Evolutionary conservation across 2,888 invertebrate genomes (phyloP), one percentile per base, ranked within the genome.

Genomic region (Polymixis flavicincta): DNA sequence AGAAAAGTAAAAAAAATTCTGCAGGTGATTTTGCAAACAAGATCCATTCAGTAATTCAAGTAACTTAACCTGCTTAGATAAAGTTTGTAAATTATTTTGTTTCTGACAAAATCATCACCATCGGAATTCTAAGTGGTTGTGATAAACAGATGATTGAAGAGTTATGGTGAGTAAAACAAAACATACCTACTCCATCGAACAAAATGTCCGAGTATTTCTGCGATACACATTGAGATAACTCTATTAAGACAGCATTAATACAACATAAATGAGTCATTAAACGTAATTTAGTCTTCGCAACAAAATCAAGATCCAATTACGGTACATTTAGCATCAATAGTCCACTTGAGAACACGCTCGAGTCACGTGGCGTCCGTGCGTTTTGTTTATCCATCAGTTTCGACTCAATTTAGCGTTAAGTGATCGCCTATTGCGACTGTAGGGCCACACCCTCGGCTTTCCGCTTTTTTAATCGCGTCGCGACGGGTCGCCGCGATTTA

Each of bases 251-350:
- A 54, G 66, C 64, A 74, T 71, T 45, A 72, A 74, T 68, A 76
- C 67, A 64, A 67, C 81, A 79, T 76, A 81, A 84, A 89, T 89
- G 89, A 89, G 77, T 90, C 88, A 90, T 90, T 90, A 87, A 89
- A 87, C 73, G 74, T 84, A 84, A 90, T 90, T 87, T 78, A 86
- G 83, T 84, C 78, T 83, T 83, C 81, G 83, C 85, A 89, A 91
- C 90, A 92, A 94, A 94, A 94, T 95, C 92, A 94, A 94, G 93
- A 94, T 94, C 91, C 92, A 93, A 95, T 94, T 93, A 94, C 95
- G 93, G 94, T 94, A 94, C 95, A 95, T 96, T 96, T 93, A 92
- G 87, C 92, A 90, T 90, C 89, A 94, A 95, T 93, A 84, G 92
- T 83, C 88, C 90, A 90, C 91, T 92, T 90, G 90, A 91, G 90